A percentile compares a stretch with the other conserved stretches of the same genome.
These are phyloP conservation scores for Aldrovandia affinis DNA, from an alignment of 2,797 vertebrate species.

Conservation along the genomic window DNA sequence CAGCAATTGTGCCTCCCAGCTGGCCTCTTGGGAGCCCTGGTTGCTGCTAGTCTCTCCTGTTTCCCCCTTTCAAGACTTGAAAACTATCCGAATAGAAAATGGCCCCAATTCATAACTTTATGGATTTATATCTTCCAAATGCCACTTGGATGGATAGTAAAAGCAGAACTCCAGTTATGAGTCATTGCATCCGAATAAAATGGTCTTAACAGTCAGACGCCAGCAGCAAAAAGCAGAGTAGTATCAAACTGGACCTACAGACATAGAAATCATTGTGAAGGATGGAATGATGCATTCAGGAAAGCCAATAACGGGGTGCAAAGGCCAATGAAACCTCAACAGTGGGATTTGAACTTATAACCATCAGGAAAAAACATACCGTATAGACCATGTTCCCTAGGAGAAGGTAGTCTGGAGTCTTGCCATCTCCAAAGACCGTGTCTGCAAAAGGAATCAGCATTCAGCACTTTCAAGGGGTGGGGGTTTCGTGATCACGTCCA, in stretches of 20 bases:
- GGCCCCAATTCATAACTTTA: neutral
- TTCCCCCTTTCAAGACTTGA: neutral
- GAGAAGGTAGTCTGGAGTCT: conserved; percentile 79
- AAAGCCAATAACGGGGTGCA: neutral
- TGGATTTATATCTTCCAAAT: neutral
- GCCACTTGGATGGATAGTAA: neutral
- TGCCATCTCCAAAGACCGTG: conserved; percentile 77
- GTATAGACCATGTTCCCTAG: conserved; percentile 85
- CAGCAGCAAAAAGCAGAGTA: neutral
- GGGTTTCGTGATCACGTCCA: neutral
- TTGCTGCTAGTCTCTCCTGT: neutral
- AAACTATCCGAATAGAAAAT: neutral
- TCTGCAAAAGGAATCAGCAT: conserved; percentile 54
- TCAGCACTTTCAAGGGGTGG: neutral
- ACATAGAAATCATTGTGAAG: neutral
- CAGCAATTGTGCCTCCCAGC: too few species aligned
- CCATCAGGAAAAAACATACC: conserved; percentile 64
- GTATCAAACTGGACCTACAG: neutral
- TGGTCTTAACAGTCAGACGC: neutral
- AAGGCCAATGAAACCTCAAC: neutral
- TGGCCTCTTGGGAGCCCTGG: neutral
- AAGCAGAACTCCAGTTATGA: neutral
- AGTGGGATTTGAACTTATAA: neutral
- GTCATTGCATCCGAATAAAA: neutral
- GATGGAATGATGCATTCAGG: neutral